A percentile compares a stretch with the other conserved stretches of the same genome.
Conservation (phyloP, 1,140 invertebrate genomes). For the Hycleus cichorii region DNA sequence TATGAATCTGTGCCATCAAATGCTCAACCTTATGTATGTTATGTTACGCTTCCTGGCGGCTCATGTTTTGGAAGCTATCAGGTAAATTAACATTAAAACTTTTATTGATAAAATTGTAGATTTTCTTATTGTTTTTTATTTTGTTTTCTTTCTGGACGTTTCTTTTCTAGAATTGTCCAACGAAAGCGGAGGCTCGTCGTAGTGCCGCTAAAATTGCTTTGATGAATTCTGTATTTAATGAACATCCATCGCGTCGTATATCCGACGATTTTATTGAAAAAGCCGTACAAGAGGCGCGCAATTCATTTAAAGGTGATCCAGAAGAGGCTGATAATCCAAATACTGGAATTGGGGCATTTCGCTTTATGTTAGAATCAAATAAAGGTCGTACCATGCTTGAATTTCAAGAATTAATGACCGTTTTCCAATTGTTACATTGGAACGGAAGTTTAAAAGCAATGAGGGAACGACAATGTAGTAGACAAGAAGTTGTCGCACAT, state of each 20-base stretch:
- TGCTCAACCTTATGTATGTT: slow-evolving; percentile 87
- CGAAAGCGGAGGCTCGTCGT: slow-evolving; percentile 86
- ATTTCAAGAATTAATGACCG: slow-evolving; percentile 95
- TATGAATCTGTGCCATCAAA: slow-evolving; percentile 90
- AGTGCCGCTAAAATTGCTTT: slow-evolving; percentile 92
- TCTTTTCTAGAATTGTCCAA: slow-evolving; percentile 74
- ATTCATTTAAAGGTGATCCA: slow-evolving; percentile 54
- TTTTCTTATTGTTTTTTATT: too few species aligned
- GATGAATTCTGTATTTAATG: slow-evolving; percentile 96
- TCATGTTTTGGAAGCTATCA: slow-evolving; percentile 94
- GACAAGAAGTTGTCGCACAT: slow-evolving; percentile 90
- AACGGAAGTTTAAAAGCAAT: slow-evolving; percentile 88
- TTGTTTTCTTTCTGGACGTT: neutral
- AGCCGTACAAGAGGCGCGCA: slow-evolving; percentile 79
- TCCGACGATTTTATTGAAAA: slow-evolving; percentile 92
- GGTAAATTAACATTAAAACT: slow-evolving; percentile 43
- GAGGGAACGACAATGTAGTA: slow-evolving; percentile 89
- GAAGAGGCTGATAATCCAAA: slow-evolving; percentile 73
- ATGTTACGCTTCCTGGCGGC: slow-evolving; percentile 88
- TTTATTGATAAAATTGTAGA: too few species aligned
- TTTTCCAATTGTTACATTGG: slow-evolving; percentile 93
- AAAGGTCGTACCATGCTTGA: slow-evolving; percentile 91
- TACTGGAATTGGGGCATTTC: slow-evolving; percentile 85
- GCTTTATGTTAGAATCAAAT: slow-evolving; percentile 91
- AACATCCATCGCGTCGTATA: slow-evolving; percentile 87